These are phyloP conservation scores for Trypoxylon attenuatum DNA, from an alignment of 2,888 invertebrate species.

Conservation along the genomic window DNA sequence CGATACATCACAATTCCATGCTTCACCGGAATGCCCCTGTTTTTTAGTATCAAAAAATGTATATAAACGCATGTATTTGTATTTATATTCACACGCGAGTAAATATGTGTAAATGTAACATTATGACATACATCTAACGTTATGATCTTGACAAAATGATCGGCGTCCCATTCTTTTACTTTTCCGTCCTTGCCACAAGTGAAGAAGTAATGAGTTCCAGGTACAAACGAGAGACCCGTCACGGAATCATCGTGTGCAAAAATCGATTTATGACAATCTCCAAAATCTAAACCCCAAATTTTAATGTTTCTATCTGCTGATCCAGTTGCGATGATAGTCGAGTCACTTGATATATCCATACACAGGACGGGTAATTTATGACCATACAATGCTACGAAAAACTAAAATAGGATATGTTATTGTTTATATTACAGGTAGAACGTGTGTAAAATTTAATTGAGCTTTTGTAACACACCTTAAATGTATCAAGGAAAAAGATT, in stretches of 20 bases:
- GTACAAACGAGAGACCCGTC: conserved; percentile 91
- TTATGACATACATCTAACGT: conserved; percentile 81
- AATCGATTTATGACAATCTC: conserved; percentile 96
- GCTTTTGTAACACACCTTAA: conserved; percentile 81
- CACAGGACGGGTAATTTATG: conserved; percentile 96
- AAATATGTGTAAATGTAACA: no score
- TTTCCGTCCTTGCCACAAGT: conserved; percentile 95
- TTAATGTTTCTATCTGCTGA: conserved; percentile 97
- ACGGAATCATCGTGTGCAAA: conserved; percentile 98
- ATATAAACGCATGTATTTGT: no score
- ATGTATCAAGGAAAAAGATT: conserved; percentile 94
- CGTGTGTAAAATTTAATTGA: conserved; percentile 2
- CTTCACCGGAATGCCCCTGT: conserved; percentile 90
- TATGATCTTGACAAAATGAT: conserved; percentile 92
- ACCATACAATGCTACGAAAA: conserved; percentile 95
- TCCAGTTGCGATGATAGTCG: conserved; percentile 91
- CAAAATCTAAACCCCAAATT: conserved; percentile 99
- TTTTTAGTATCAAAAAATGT: no score
- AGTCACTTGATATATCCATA: conserved; percentile 94
- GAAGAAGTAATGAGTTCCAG: conserved; percentile 94
- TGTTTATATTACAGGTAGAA: not conserved
- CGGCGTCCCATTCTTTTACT: conserved; percentile 98
- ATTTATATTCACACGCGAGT: no score
- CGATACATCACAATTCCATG: conserved; percentile 85
- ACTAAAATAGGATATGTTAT: conserved; percentile 76